These are phyloP conservation scores for Diaperis boleti DNA, from an alignment of 2,888 invertebrate species.

Conservation along the genomic window DNA sequence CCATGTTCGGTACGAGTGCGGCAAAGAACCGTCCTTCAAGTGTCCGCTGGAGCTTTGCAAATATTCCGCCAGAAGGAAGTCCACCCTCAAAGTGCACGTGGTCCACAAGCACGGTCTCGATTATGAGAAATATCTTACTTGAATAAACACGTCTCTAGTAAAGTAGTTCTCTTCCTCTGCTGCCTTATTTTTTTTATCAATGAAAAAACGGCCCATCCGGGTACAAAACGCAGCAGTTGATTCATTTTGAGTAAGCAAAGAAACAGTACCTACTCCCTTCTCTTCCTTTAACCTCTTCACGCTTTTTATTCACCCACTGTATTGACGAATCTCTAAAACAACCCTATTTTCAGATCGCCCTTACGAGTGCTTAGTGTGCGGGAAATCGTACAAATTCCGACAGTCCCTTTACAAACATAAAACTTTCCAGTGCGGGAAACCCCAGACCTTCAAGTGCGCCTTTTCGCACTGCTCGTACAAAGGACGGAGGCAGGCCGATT, in stretches of 20 bases:
- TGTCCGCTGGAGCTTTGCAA: conserved; percentile 49
- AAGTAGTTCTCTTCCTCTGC: no score
- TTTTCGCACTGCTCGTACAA: conserved; percentile 42
- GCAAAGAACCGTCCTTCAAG: conserved; percentile 51
- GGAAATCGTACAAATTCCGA: conserved; percentile 48
- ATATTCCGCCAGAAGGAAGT: conserved; percentile 18
- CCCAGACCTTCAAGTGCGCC: conserved; percentile 48
- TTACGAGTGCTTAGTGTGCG: conserved; percentile 37
- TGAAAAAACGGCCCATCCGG: no score
- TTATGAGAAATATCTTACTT: not conserved
- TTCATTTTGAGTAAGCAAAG: no score
- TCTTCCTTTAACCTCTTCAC: no score
- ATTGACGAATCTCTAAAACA: no score
- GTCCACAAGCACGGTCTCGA: conserved; percentile 6
- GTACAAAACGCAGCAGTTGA: no score
- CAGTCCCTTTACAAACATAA: conserved; percentile 48
- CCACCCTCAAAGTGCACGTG: conserved; percentile 19
- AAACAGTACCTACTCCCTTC: no score
- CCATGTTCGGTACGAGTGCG: conserved; percentile 64
- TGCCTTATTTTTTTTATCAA: no score
- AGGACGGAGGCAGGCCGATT: conserved; percentile 41
- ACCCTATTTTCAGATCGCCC: conserved; percentile 23
- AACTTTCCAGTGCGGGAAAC: conserved; percentile 50
- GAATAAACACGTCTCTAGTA: conserved; percentile 5
- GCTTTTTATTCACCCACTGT: no score